Evolutionary conservation across 2,888 invertebrate genomes (phyloP), one percentile per base, ranked within the genome.

Genomic region (Drosophila rellima): DNA sequence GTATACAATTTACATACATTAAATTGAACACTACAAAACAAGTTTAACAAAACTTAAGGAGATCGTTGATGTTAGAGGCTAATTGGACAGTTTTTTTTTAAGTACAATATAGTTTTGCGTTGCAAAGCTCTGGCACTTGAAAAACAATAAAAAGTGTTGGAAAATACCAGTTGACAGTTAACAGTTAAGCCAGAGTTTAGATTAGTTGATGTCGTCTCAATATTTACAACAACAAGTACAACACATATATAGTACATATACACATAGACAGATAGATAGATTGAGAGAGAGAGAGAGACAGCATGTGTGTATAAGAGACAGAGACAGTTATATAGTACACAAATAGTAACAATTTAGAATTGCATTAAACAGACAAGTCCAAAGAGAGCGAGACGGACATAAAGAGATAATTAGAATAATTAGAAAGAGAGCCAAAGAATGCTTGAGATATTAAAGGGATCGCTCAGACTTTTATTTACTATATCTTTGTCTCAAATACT

Each of bases 11-110:
- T 68, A 91, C 90, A 91, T 90, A 91, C 91, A 91, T 91, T 91
- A 91, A 91, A 92, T 92, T 92, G 92, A 92, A 91, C 92, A 92
- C 92, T 92, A 92, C 92, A 92, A 92, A 92, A 92, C 78, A 92
- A 92, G 91, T 91, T 81, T 80, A 90, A 91, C 92, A 92, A 91
- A 92, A 92, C 92, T 90, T 90, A 91, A 92, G 92, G 92, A 91
- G 91, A 91, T 90, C 82, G 35, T 59, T 35, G 70, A 31, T 29
- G 23, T 50, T n/a, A 39, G 57, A 33, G 37, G 35, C 23, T 39
- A 48, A 33, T 17, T 15, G 37, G 33, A 56, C 20, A 42, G 42
- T 20, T 42, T 11, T n/a, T 17, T 8, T 15, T 15, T 15, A 0
- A 8, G n/a, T 15, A 15, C 4, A 10, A 20, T 50, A 10, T 29